These are phyloP conservation scores for Dinothrombium tinctorium DNA, from an alignment of 1,140 invertebrate genomes.

Conservation along the genomic window DNA sequence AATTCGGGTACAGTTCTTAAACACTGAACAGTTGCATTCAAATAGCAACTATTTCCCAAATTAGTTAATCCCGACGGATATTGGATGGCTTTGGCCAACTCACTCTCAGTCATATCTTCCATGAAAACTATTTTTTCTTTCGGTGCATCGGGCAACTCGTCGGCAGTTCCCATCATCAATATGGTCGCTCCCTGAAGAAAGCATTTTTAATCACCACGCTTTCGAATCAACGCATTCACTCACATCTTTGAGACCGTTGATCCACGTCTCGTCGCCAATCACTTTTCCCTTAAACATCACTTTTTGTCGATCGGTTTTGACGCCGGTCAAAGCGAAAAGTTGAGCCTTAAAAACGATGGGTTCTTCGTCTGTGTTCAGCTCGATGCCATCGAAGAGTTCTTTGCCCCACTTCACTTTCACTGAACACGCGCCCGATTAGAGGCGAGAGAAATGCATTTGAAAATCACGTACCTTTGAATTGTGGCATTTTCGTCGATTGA, in stretches of 20 bases:
- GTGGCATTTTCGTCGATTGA: no score
- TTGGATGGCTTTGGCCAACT: conserved; percentile 52
- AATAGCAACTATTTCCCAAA: conserved; percentile 93
- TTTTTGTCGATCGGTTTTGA: conserved; percentile 86
- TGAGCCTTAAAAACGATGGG: conserved; percentile 89
- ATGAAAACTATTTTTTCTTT: conserved; percentile 65
- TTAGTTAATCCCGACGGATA: conserved; percentile 56
- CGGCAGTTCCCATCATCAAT: conserved; percentile 80
- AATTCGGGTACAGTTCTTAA: conserved; percentile 82
- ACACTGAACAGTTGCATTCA: conserved; percentile 96
- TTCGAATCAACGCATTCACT: no score
- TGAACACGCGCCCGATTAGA: no score
- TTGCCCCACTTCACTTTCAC: conserved; percentile 99
- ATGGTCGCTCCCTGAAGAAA: conserved; percentile 46
- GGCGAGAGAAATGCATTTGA: no score
- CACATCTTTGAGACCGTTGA: conserved; percentile 15
- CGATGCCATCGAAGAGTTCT: conserved; percentile 70
- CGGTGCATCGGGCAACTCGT: conserved; percentile 51
- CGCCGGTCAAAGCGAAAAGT: conserved; percentile 82
- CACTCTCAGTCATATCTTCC: conserved; percentile 84
- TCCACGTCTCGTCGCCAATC: conserved; percentile 30
- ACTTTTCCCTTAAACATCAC: conserved; percentile 87
- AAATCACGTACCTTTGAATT: no score
- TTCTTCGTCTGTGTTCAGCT: conserved; percentile 77
- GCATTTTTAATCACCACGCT: no score